Percentiles rank a stretch among this genome's conserved stretches.
phyloP scores from a whole-genome alignment of 2,113 vertebrate genomes.

The Podiceps cristatus region DNA sequence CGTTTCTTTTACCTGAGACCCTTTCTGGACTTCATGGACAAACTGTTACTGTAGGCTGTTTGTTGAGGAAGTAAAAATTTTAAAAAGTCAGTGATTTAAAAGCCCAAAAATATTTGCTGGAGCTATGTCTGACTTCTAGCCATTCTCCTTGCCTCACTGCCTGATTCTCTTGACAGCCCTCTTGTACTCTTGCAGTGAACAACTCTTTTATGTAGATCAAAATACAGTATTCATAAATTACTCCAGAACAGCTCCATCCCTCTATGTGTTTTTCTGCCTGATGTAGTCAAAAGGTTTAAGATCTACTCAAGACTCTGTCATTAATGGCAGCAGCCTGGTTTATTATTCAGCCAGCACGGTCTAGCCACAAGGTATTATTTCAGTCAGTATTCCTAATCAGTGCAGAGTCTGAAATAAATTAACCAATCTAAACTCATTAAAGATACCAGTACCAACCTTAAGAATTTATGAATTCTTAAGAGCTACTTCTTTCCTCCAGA shows the following conservation, averaged over 20 bases:
- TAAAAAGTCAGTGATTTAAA: not conserved
- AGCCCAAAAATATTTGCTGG: not conserved
- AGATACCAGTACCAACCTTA: not conserved
- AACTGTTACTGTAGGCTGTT: not conserved
- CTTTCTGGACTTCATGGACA: not conserved
- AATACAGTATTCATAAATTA: not conserved
- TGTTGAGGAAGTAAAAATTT: not conserved
- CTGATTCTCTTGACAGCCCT: not conserved
- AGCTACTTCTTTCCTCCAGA: not conserved
- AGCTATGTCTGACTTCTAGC: not conserved
- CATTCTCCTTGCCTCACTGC: not conserved
- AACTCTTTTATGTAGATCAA: not conserved
- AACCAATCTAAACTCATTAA: slow-evolving; percentile 8
- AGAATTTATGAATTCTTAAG: slow-evolving; percentile 2
- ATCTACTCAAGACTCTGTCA: not conserved
- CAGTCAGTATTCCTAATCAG: slow-evolving; percentile 3
- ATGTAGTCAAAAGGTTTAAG: not conserved
- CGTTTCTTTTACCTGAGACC: not conserved
- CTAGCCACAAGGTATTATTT: not conserved
- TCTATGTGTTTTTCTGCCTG: not conserved
- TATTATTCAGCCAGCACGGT: not conserved
- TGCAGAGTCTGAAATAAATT: slow-evolving; percentile 22
- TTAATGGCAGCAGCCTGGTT: not conserved
- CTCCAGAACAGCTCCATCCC: not conserved
- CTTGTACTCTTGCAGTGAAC: not conserved